Conservation (phyloP, 30 jellyfish, hydroid and myxozoan genomes). For the Aurelia sp. region DNA sequence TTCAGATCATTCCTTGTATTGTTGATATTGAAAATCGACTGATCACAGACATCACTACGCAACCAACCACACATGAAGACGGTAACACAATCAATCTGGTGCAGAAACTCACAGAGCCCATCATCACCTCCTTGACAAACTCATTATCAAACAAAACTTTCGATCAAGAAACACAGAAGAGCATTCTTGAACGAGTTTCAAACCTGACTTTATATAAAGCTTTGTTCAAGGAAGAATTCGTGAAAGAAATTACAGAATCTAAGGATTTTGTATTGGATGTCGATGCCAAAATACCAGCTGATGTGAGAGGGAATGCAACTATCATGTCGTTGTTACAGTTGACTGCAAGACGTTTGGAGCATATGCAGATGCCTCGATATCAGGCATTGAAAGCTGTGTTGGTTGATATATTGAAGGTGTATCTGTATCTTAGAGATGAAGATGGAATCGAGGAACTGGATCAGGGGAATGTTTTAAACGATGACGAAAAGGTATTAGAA, state of each 20-base stretch:
- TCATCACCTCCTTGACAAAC: not conserved
- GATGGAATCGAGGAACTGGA: not conserved
- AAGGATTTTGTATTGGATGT: not conserved
- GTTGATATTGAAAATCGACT: slow-evolving; percentile 41
- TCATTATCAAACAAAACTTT: not conserved
- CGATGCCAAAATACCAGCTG: slow-evolving; percentile 42
- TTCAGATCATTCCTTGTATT: slow-evolving; percentile 40
- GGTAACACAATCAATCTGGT: not conserved
- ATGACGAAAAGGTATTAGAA: not conserved
- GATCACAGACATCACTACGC: not conserved
- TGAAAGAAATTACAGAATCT: not conserved
- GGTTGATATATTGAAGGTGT: slow-evolving; percentile 24
- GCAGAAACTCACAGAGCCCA: slow-evolving; percentile 21
- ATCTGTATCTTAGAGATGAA: slow-evolving; percentile 12
- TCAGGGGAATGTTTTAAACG: not conserved
- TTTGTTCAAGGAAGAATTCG: slow-evolving; percentile 54
- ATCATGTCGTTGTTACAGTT: slow-evolving; percentile 48
- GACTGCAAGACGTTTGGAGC: slow-evolving; percentile 69
- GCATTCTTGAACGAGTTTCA: slow-evolving; percentile 12
- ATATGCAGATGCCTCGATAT: slow-evolving; percentile 89
- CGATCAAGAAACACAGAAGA: slow-evolving; percentile 7
- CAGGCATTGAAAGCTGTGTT: slow-evolving; percentile 46
- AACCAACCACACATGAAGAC: not conserved
- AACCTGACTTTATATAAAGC: slow-evolving; percentile 52
- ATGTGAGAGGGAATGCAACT: slow-evolving; percentile 41